Evolutionary conservation across 2,888 invertebrate genomes (phyloP), one percentile per base, ranked within the genome.

Genomic region (Suillia variegata): DNA sequence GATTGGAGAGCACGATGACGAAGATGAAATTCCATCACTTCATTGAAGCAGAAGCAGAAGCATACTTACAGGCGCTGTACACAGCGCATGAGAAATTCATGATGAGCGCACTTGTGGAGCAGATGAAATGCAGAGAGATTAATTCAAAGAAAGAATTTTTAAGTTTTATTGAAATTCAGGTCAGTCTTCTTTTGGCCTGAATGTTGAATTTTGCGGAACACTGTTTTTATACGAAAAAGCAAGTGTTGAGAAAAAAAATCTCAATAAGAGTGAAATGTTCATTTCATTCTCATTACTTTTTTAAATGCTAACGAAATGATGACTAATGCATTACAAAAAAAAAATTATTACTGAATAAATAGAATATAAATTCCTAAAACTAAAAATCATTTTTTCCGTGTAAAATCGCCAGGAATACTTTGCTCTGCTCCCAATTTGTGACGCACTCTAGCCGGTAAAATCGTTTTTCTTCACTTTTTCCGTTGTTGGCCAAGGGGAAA

Each of bases 21-120:
- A 48, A 54, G 58, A 50, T 48, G 47, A 21, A 58, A 48, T 56
- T 56, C 50, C 56, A 56, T 34, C 56, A 56, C 56, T 56, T 55
- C 50, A 56, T 56, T 56, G 49, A 26, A 49, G 56, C 56, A 56
- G 38, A 56, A 38, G 24, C 52, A 13, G 13, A 34, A 8, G 21
- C 33, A 24, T 1, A 38, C 38, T n/a, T 17, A 53, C 49, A 15
- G 21, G 20, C 38, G 21, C 10, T 10, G 20, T 4, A 24, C 15
- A n/a, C 4, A 4, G 38, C 17, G 42, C 2, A 31, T 38, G 54
- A 26, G 15, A 24, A 48, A 26, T 6, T 6, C 26, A 26, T 26
- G 26, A n/a, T n/a, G n/a, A n/a, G 13, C 15, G 38, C 38, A n/a
- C 13, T 10, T 38, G 31, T 12, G 31, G 6, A 31, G 31, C 31